Evolutionary conservation across 2,888 invertebrate genomes (phyloP), one percentile per base, ranked within the genome.

Genomic region (Escarpia spicata): DNA sequence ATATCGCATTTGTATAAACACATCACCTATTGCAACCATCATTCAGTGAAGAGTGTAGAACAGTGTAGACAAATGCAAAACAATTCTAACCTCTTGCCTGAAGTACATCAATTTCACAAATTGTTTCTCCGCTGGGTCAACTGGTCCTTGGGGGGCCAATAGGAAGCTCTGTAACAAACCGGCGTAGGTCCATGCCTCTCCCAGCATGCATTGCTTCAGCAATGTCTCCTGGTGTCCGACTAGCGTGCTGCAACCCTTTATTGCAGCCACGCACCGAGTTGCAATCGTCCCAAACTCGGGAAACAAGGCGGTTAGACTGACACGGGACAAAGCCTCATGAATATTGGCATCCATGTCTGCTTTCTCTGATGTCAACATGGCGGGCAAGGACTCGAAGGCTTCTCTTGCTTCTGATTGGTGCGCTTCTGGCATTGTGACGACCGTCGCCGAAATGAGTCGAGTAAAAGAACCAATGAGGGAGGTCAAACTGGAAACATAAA

Each of bases 71-170:
- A 9, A 52, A 75, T 26, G 0, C 3, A 26, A 19, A 26, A 26
- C 0, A n/a, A 26, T 93, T 95, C 9, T 94, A 3, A 98, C 97
- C 96, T 98, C 98, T 94, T 98, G 97, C 44, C 97, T 96, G 26
- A 97, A 97, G 94, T 98, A 98, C 91, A 97, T 96, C 15, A 98
- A 97, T 96, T 98, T 98, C 0, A 98, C 96, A 0, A 97, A 97
- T 94, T 98, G 97, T 96, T 98, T 98, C 93, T 98, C 97, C 0
- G 98, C 97, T 0, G 98, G 98, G 97, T 99, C 99, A 8, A 99
- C 98, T 0, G 97, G 96, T 37, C 98, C 98, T 19, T 98, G 97
- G 3, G 96, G 96, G 9, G 96, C 95, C 93, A 95, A 91, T 43
- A 96, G 44, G 92, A 92, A 92, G 60, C 94, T 93, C 92, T 94